phyloP scores from a whole-genome alignment of 1,140 invertebrate species.

The Octopus bimaculoides region DNA sequence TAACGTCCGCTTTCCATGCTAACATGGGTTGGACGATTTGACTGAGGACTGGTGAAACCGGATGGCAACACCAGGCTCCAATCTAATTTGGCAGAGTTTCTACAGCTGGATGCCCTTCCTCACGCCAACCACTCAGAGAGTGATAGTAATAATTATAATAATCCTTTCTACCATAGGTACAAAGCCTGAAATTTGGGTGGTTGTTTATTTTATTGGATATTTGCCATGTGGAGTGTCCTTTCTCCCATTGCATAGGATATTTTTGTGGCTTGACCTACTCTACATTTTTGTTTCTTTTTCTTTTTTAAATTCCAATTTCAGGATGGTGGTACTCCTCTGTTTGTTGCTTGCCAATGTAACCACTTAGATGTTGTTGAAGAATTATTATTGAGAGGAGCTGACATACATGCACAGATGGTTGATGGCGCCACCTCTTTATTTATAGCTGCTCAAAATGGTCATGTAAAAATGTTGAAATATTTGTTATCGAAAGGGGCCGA shows the following conservation, averaged over 20 bases:
- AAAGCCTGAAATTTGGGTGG: no score
- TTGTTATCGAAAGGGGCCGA: slow-evolving; percentile 52
- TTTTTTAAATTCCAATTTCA: slow-evolving; percentile 48
- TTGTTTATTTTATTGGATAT: no score
- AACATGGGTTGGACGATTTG: no score
- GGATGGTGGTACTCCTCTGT: slow-evolving; percentile 88
- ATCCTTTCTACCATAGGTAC: no score
- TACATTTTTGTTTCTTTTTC: slow-evolving; percentile 10
- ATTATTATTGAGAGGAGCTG: slow-evolving; percentile 74
- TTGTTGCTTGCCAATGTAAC: slow-evolving; percentile 88
- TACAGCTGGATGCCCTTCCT: no score
- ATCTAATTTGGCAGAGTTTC: no score
- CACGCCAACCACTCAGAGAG: no score
- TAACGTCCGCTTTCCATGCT: no score
- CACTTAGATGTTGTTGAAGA: slow-evolving; percentile 83
- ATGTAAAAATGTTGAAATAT: slow-evolving; percentile 50
- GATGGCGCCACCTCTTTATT: slow-evolving; percentile 56
- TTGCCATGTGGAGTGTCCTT: background rate
- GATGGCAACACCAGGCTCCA: no score
- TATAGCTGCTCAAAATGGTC: slow-evolving; percentile 57
- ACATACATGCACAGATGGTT: slow-evolving; percentile 78
- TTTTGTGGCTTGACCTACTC: background rate
- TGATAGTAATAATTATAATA: no score
- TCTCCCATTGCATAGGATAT: background rate
- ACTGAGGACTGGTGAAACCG: no score